A percentile compares a stretch with the other conserved stretches of the same genome.
Conservation (phyloP, 2,888 invertebrate genomes). For the Oscheius sp. region DNA sequence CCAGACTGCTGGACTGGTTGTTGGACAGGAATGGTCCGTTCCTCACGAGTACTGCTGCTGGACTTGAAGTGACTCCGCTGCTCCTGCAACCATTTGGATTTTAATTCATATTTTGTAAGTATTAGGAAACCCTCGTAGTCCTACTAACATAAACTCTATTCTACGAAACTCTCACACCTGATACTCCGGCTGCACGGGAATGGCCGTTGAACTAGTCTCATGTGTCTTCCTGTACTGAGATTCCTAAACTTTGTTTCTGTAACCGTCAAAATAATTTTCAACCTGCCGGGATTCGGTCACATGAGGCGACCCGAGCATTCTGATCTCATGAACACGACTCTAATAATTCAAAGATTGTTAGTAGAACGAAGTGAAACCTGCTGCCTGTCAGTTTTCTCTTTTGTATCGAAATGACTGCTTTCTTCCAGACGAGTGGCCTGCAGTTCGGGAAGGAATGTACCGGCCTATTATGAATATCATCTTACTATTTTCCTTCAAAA, state of each 20-base stretch:
- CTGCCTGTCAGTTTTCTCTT: background rate
- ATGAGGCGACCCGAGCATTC: conserved; percentile 15
- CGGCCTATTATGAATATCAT: background rate
- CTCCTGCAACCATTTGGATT: conserved; percentile 1
- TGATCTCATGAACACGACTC: conserved; percentile 19
- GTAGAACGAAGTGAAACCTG: background rate
- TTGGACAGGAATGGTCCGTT: conserved; percentile 26
- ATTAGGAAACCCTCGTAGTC: background rate
- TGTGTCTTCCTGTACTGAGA: background rate
- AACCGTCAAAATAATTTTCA: background rate
- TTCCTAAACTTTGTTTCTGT: background rate
- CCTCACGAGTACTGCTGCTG: conserved; percentile 14
- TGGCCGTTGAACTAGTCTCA: background rate
- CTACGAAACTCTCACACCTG: conserved; percentile 15
- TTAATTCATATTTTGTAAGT: background rate
- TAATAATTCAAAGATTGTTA: background rate
- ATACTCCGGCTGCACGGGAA: conserved; percentile 12
- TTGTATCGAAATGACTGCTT: conserved; percentile 13
- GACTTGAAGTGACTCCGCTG: conserved; percentile 40
- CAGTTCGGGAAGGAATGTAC: conserved; percentile 1
- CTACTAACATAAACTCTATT: background rate
- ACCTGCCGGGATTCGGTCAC: background rate
- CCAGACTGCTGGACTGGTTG: conserved; percentile 5
- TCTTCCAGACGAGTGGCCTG: background rate
- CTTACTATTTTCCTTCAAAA: background rate